Evolutionary conservation across 2,113 vertebrate genomes (phyloP).

Genomic region (Aspidoscelis tigris): DNA sequence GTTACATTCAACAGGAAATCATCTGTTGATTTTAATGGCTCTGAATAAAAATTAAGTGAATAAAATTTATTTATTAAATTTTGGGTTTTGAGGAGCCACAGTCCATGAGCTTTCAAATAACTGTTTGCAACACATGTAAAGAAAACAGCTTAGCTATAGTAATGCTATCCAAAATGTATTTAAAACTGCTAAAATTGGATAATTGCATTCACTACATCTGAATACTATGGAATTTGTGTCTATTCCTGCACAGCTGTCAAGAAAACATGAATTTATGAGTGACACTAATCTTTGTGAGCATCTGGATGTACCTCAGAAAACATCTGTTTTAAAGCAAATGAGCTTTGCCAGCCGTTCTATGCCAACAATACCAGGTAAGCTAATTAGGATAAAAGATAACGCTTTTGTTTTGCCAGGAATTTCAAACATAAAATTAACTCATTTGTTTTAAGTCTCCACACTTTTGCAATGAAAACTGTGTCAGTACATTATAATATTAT

Average conservation of each 20-base stretch:
- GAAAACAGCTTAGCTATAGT: background rate
- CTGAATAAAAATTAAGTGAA: no score
- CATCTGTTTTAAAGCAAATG: constrained; percentile 80
- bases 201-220: background rate
- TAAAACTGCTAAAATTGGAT: constrained; percentile 8
- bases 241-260: constrained; percentile 84
- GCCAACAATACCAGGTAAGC: constrained; percentile 91
- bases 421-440: background rate
- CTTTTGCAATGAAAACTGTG: background rate
- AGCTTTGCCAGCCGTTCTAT: constrained; percentile 89
- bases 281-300: constrained; percentile 94
- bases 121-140: background rate
- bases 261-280: constrained; percentile 96
- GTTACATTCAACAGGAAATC: background rate
- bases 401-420: background rate
- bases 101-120: constrained; percentile 15
- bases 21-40: background rate
- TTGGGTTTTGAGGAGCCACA: background rate
- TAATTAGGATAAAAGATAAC: background rate
- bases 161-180: background rate
- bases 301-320: constrained; percentile 62
- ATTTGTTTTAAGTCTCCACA: background rate
- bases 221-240: background rate
- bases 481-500: background rate
- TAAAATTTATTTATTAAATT: background rate